phyloP scores from a whole-genome alignment of 2,113 vertebrate genomes.

The Sinocyclocheilus anshuiensis region DNA sequence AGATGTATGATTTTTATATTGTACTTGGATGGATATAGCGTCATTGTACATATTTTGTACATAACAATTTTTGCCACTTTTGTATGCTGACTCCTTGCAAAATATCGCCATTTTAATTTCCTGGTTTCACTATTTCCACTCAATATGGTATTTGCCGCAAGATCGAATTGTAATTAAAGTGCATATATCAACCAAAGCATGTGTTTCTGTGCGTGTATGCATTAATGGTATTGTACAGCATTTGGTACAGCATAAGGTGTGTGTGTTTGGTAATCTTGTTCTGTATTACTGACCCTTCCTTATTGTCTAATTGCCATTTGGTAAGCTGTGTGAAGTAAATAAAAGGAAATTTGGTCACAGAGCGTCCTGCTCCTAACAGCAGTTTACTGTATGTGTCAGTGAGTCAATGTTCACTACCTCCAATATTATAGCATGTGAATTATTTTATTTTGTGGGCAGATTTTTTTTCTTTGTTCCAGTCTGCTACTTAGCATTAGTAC shows the following conservation, averaged over 20 bases:
- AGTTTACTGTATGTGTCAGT: not conserved
- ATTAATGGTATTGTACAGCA: not conserved
- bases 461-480: not conserved
- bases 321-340: not conserved
- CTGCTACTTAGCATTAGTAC: not conserved
- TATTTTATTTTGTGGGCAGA: not conserved
- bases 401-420: not conserved
- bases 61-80: slow-evolving; percentile 69
- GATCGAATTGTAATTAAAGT: slow-evolving; percentile 77
- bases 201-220: not conserved
- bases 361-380: not conserved
- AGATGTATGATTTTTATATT: slow-evolving; percentile 69
- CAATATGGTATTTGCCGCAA: slow-evolving; percentile 62
- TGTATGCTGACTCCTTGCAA: slow-evolving; percentile 72
- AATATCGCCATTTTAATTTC: slow-evolving; percentile 63
- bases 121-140: slow-evolving; percentile 60
- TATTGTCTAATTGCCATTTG: slow-evolving; percentile 10
- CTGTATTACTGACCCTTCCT: slow-evolving; percentile 8
- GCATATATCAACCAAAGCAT: slow-evolving; percentile 65
- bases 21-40: slow-evolving; percentile 72
- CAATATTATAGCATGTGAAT: not conserved
- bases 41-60: slow-evolving; percentile 79
- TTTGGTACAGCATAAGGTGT: not conserved
- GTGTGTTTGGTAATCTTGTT: not conserved
- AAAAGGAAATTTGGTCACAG: slow-evolving; percentile 30